Base-by-base conservation (phyloP, 2,113 vertebrate species). In the Martes martes region DNA sequence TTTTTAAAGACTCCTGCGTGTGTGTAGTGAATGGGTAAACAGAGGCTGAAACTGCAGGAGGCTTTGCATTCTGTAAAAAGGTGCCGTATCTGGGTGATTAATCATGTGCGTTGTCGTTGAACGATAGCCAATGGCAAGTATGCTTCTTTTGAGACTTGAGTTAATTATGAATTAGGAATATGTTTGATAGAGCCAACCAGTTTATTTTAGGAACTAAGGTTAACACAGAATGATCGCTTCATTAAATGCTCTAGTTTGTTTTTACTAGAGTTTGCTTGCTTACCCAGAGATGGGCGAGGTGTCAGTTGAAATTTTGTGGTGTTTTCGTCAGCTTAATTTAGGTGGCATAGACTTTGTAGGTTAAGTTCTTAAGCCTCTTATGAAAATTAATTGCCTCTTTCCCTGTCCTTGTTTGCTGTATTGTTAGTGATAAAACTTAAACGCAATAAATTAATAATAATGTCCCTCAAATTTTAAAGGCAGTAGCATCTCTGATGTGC, bases 301-400 rank as follows among this genome's bases (percentile, higher is more conserved):
- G 95, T 84, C 74, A 95, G 74, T 90, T 96, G 90, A 86, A 85
- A 90, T 96, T 92, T 42, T 80, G 47, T 80, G 83, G 11, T 91
- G 45, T 90, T 67, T 85, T 87, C 55, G 45, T 92, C 36, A 89
- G 87, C 83, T 94, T 96, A 45, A 76, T 96, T 87, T 94, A 80
- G 59, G 59, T 39, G 78, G 52, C 33, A 4, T 13, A 24, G 67
- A 50, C 92, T 87, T 8, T 95, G 65, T 61, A 94, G 76, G 89
- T 92, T 95, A 95, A 96, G 74, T 80, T 33, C 93, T 63, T 95
- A 87, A 94, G 83, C 55, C 39, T 76, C 52, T 69, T 74, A 93
- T 13, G 61, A 67, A 79, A 90, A 93, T 83, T 73, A 89, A 82
- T 91, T 96, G 88, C 84, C 23, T 79, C 42, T 47, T 52, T 91